Percentiles rank a stretch among this genome's conserved stretches.
These are phyloP conservation scores for Macheiramphus alcinus DNA, from an alignment of 2,113 vertebrate species.

Conservation along the genomic window DNA sequence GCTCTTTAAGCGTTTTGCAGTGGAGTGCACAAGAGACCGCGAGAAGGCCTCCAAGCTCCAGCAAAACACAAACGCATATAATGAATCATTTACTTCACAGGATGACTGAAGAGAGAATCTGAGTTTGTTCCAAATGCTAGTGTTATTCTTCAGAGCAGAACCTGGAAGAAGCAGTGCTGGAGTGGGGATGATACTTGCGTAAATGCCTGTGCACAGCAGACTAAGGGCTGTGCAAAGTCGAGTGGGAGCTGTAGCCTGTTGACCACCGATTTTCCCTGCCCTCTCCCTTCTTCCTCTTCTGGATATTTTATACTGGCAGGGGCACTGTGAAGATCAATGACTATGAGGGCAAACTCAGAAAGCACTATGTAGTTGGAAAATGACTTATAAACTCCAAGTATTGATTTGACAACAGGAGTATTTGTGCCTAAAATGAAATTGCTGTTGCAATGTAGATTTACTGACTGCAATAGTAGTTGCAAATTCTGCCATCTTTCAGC, in stretches of 20 bases:
- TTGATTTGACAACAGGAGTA: neutral
- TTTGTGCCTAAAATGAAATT: neutral
- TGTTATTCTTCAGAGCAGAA: neutral
- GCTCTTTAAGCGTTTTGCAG: neutral
- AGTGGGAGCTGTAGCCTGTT: rapidly evolving
- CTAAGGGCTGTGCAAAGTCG: neutral
- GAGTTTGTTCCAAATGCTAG: neutral
- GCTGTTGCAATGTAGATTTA: neutral
- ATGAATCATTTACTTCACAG: neutral
- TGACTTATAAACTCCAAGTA: neutral
- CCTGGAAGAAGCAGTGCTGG: neutral
- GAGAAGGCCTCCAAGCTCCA: neutral
- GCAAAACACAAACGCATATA: neutral
- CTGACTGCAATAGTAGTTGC: neutral
- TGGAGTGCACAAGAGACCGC: neutral
- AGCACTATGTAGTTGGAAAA: neutral
- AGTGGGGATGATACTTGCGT: neutral
- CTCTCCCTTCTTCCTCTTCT: neutral
- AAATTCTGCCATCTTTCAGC: neutral
- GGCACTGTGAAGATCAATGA: neutral
- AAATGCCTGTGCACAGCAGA: neutral
- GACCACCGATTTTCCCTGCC: rapidly evolving
- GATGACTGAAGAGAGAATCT: neutral
- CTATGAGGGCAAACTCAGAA: neutral
- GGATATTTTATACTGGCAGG: neutral